Evolutionary conservation across 2,888 invertebrate genomes (phyloP).

Genomic region (Nesidiocoris tenuis): DNA sequence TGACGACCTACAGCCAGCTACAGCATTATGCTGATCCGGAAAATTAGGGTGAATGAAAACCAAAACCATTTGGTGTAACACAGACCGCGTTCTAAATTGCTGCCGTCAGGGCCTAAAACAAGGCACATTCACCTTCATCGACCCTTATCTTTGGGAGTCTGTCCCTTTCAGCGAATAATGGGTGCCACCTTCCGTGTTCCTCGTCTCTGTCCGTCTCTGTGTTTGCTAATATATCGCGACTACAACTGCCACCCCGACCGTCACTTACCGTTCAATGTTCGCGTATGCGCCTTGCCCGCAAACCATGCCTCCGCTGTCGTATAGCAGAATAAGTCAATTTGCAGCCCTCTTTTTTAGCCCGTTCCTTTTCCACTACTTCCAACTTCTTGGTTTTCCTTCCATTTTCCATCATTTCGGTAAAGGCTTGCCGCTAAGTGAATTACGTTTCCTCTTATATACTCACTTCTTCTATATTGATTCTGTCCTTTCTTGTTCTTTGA

Average conservation of each 20-base stretch:
- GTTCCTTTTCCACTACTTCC: not conserved
- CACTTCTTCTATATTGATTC: not conserved
- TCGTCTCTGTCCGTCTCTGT: constrained; percentile 1
- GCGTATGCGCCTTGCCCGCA: not conserved
- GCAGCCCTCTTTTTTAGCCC: constrained; percentile 9
- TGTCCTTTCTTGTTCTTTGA: not conserved
- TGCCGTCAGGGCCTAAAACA: no score
- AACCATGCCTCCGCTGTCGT: not conserved
- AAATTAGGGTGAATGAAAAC: constrained; percentile 12
- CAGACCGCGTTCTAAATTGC: not conserved
- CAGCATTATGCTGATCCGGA: constrained; percentile 5
- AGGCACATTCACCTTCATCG: not conserved
- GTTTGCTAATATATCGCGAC: not conserved
- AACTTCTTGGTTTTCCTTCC: not conserved
- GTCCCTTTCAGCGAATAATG: constrained; percentile 10
- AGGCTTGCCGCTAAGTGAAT: constrained; percentile 23
- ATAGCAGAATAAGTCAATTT: constrained; percentile 28
- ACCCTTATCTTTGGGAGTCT: not conserved
- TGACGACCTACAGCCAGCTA: no score
- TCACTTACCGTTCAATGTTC: not conserved
- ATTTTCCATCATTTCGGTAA: constrained; percentile 33
- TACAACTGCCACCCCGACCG: not conserved
- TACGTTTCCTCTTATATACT: constrained; percentile 13
- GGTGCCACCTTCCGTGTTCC: constrained; percentile 15
- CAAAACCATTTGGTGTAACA: constrained; percentile 8